phyloP scores from a whole-genome alignment of 2,113 vertebrate genomes.

The Triplophysa tibetana region DNA sequence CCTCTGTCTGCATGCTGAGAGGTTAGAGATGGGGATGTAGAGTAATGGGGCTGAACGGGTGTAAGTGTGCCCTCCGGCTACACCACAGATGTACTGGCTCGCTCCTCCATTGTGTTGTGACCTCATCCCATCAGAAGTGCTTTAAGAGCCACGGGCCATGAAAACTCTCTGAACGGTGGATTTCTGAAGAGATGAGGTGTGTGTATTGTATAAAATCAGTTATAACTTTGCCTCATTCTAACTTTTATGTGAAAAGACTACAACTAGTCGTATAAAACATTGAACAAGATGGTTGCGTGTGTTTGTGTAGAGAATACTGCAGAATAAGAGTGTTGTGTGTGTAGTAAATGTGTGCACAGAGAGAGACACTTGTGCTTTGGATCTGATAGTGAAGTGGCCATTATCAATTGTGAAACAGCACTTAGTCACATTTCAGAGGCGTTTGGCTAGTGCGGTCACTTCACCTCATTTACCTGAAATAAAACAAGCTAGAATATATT shows the following conservation, averaged over 20 bases:
- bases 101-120: neutral
- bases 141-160: too few species aligned
- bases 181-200: neutral
- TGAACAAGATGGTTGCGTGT: too few species aligned
- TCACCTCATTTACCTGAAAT: too few species aligned
- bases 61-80: slow-evolving; percentile 29
- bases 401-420: slow-evolving; percentile 43
- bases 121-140: slow-evolving; percentile 10
- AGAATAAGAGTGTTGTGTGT: neutral
- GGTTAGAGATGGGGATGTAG: neutral
- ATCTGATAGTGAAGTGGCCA: slow-evolving; percentile 43
- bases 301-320: neutral
- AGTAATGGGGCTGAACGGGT: slow-evolving; percentile 37
- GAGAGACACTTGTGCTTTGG: slow-evolving; percentile 11
- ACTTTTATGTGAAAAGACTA: too few species aligned
- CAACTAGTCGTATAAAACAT: too few species aligned
- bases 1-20: neutral
- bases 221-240: too few species aligned
- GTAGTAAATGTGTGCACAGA: neutral
- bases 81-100: neutral
- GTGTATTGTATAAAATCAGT: too few species aligned
- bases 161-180: neutral
- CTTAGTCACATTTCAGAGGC: slow-evolving; percentile 39
- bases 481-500: too few species aligned
- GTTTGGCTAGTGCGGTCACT: neutral